Evolutionary conservation across 1,140 invertebrate species (phyloP).

Genomic region (Polyergus mexicanus): DNA sequence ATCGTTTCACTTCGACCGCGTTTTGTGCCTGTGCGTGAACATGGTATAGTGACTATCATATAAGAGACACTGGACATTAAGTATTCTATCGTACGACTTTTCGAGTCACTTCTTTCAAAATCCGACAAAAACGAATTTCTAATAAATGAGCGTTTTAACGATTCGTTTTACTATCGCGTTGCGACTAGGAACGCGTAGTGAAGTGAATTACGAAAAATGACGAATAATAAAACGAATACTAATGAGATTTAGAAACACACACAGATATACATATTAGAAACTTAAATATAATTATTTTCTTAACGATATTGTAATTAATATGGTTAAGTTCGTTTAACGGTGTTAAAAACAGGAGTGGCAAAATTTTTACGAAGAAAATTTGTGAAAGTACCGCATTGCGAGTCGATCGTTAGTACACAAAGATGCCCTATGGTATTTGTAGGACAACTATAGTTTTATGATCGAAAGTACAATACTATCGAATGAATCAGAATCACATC

Average conservation of each 20-base stretch:
- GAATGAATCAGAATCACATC: conserved; percentile 20
- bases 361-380: conserved; percentile 1
- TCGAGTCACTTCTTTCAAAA: not conserved
- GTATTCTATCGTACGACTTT: conserved; percentile 14
- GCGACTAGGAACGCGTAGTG: not conserved
- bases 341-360: not conserved
- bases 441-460: not conserved
- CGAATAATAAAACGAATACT: not conserved
- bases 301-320: conserved; percentile 1
- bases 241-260: not conserved
- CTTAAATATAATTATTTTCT: not conserved
- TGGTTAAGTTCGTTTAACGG: not conserved
- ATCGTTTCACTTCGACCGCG: conserved; percentile 1
- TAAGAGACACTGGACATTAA: conserved; percentile 2
- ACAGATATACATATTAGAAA: not conserved
- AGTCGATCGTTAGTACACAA: not conserved
- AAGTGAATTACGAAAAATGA: not conserved
- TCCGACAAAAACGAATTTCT: not conserved
- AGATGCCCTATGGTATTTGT: not conserved
- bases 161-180: not conserved
- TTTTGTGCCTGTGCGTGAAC: not conserved
- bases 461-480: not conserved
- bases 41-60: conserved; percentile 1
- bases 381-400: not conserved
- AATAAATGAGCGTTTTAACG: conserved; percentile 35